Evolutionary conservation across 35 echinoderm and acorn worm genomes (phyloP), one percentile per base, ranked within the genome.

Genomic region (Apostichopus californicus): DNA sequence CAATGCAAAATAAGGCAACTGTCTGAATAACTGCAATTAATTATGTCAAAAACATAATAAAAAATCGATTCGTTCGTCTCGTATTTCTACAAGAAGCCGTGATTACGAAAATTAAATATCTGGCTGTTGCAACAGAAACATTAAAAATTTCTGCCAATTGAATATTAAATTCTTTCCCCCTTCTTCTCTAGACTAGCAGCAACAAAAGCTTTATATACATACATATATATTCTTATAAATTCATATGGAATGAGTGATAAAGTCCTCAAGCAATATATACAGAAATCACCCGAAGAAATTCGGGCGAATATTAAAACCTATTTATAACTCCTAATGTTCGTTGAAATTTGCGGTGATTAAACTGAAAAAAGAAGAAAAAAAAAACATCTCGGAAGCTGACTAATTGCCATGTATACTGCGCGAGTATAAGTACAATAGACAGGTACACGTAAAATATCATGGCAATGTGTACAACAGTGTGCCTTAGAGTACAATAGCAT

Each of bases 71-170:
- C 6, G n/a, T 75, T 18, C 17, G 71, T 75, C 71, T 75, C 71
- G 71, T 75, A 22, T 75, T 75, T 75, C 71, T 75, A 75, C 71
- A 22, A 75, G 71, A 6, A 75, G 17, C 71, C 71, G 71, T 75
- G 71, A 75, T 75, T 75, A n/a, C 71, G 71, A 75, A 75, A 75
- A 75, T 75, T 75, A 75, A 75, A n/a, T 75, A n/a, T 20, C 71
- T n/a, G 17, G 17, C 6, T 20, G 71, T 75, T 75, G n/a, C 71
- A n/a, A n/a, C 7, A 75, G 64, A 68, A 68, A 68, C 64, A 4
- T 75, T 7, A 75, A 75, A 75, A 12, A 61, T 61, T 61, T 61
- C 34, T 46, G 34, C 34, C 34, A 46, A 46, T 46, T 46, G 34
- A 46, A 46, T 46, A 46, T 46, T 46, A 46, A 46, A 46, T 61